These are phyloP conservation scores for Dromococcyx pavoninus DNA, from an alignment of 2,797 vertebrate genomes.

Conservation along the genomic window DNA sequence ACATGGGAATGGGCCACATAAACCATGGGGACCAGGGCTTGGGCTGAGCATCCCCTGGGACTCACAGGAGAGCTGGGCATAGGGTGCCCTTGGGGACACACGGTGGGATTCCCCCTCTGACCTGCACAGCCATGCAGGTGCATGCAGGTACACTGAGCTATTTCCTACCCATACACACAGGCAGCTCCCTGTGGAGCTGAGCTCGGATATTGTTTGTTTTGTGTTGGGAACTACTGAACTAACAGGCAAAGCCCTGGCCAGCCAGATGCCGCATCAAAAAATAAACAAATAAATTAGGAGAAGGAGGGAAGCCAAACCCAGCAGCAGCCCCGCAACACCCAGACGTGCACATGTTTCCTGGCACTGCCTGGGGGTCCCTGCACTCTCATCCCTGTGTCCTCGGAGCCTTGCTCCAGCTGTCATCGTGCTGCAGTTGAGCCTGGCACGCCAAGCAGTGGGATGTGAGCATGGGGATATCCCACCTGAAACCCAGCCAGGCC, in stretches of 20 bases:
- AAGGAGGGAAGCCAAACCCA: background rate
- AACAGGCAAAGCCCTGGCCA: background rate
- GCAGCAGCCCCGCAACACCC: background rate
- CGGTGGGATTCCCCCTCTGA: background rate
- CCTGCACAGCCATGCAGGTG: background rate
- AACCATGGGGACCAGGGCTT: accelerated
- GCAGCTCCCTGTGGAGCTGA: background rate
- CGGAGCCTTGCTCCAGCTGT: background rate
- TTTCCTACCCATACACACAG: background rate
- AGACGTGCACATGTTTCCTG: background rate
- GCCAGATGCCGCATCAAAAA: background rate
- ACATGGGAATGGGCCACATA: accelerated
- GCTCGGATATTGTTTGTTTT: slow-evolving; percentile 11
- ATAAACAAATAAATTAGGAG: slow-evolving; percentile 24
- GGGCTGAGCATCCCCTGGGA: background rate
- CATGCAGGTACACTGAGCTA: accelerated
- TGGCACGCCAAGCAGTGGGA: background rate
- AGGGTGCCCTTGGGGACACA: accelerated
- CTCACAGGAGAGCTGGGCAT: background rate
- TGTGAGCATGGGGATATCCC: background rate
- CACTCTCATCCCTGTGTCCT: accelerated
- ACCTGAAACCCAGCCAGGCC: background rate
- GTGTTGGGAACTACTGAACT: slow-evolving; percentile 1
- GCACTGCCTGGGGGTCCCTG: accelerated
- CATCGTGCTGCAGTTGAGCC: accelerated